These are phyloP conservation scores for Solen grandis DNA, from an alignment of 1,140 invertebrate genomes.

Conservation along the genomic window DNA sequence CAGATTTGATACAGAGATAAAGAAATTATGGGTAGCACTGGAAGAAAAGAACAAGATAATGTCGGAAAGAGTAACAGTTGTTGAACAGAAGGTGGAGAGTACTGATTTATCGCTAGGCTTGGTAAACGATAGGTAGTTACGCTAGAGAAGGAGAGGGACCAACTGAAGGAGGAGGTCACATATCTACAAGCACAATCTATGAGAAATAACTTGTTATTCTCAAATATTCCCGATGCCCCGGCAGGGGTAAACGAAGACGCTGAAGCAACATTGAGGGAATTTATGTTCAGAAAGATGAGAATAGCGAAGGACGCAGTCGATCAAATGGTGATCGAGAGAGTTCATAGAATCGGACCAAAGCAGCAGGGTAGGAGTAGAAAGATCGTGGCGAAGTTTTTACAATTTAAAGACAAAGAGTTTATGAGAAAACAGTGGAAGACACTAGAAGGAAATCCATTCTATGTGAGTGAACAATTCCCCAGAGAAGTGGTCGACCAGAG, in stretches of 20 bases:
- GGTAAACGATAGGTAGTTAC: neutral
- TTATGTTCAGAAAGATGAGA: slow-evolving; percentile 18
- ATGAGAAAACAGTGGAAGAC: slow-evolving; percentile 11
- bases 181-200: slow-evolving; percentile 27
- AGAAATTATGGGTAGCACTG: neutral
- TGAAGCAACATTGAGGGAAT: slow-evolving; percentile 13
- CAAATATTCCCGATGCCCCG: neutral
- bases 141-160: neutral
- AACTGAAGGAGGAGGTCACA: neutral
- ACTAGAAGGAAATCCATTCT: slow-evolving; percentile 4
- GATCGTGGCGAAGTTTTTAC: slow-evolving; percentile 21
- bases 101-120: neutral
- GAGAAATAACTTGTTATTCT: slow-evolving; percentile 28
- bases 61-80: neutral
- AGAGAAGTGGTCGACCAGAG: neutral
- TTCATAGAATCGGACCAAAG: slow-evolving; percentile 28
- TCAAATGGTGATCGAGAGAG: slow-evolving; percentile 16
- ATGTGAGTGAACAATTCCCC: slow-evolving; percentile 26
- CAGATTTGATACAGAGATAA: neutral
- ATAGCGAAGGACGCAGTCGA: neutral
- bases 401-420: slow-evolving; percentile 22
- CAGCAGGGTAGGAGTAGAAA: neutral
- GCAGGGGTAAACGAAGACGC: neutral
- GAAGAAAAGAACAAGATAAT: neutral
- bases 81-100: neutral